phyloP scores from a whole-genome alignment of 1,140 invertebrate species.

The Leptinotarsa defecta region DNA sequence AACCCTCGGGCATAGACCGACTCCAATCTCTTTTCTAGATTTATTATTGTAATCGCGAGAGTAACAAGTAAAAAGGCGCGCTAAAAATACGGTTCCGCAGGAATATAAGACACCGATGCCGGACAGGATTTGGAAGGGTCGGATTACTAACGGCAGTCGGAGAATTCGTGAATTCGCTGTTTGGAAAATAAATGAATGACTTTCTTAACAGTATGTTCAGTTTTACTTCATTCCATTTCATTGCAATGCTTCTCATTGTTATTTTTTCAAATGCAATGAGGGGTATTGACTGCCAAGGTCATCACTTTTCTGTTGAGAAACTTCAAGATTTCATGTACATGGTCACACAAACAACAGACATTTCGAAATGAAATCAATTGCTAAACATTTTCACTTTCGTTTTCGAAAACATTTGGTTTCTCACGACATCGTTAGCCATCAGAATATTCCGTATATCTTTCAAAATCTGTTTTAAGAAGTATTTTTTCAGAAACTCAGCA shows the following conservation, averaged over 20 bases:
- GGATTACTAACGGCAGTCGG: not conserved
- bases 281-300: not conserved
- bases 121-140: constrained; percentile 26
- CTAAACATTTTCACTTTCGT: too few relatives aligned
- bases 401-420: too few relatives aligned
- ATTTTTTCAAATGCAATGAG: too few relatives aligned
- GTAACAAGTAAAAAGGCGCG: constrained; percentile 51
- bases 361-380: too few relatives aligned
- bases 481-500: too few relatives aligned
- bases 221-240: too few relatives aligned
- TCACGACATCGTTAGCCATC: too few relatives aligned
- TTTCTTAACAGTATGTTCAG: not conserved
- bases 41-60: constrained; percentile 56
- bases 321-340: too few relatives aligned
- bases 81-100: constrained; percentile 24
- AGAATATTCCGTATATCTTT: too few relatives aligned
- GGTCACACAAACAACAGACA: too few relatives aligned
- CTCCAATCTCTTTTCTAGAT: constrained; percentile 53
- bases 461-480: too few relatives aligned
- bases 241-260: too few relatives aligned
- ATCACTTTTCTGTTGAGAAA: not conserved
- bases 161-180: constrained; percentile 16
- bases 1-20: constrained; percentile 46
- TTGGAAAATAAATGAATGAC: not conserved
- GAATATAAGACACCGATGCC: constrained; percentile 10